Evolutionary conservation across 2,888 invertebrate genomes (phyloP).

Genomic region (Crematogaster levior): DNA sequence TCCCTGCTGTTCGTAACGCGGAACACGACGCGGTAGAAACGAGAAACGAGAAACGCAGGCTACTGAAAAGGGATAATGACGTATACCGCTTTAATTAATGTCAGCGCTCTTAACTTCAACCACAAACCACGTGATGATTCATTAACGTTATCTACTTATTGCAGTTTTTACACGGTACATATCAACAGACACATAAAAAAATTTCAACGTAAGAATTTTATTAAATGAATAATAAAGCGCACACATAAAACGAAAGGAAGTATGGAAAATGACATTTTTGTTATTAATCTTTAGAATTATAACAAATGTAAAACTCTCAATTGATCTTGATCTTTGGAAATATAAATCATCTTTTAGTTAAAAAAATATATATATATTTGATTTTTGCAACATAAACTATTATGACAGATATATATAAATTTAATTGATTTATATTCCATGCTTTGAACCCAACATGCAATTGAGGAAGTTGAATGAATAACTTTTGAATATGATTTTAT

Average conservation of each 20-base stretch:
- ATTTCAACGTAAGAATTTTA: neutral
- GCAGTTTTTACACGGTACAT: neutral
- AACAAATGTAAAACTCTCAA: neutral
- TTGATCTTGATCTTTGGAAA: neutral
- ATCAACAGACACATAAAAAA: neutral
- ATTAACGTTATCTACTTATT: slow-evolving; percentile 26
- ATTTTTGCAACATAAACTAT: too few species aligned
- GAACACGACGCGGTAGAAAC: slow-evolving; percentile 13
- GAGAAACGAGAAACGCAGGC: slow-evolving; percentile 21
- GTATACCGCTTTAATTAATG: slow-evolving; percentile 51
- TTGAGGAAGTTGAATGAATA: neutral
- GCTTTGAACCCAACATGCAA: neutral
- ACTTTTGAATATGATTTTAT: neutral
- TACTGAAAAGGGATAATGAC: slow-evolving; percentile 55
- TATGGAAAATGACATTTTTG: neutral
- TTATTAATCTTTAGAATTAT: neutral
- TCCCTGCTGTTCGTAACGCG: slow-evolving; percentile 24
- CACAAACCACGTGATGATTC: slow-evolving; percentile 30
- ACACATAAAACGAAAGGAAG: neutral
- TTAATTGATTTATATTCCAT: neutral
- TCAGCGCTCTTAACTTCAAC: slow-evolving; percentile 29
- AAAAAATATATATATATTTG: too few species aligned
- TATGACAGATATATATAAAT: neutral
- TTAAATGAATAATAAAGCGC: neutral
- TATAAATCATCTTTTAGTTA: too few species aligned